Conservation (phyloP, 2,888 invertebrate species). For the Netelia virgata region DNA sequence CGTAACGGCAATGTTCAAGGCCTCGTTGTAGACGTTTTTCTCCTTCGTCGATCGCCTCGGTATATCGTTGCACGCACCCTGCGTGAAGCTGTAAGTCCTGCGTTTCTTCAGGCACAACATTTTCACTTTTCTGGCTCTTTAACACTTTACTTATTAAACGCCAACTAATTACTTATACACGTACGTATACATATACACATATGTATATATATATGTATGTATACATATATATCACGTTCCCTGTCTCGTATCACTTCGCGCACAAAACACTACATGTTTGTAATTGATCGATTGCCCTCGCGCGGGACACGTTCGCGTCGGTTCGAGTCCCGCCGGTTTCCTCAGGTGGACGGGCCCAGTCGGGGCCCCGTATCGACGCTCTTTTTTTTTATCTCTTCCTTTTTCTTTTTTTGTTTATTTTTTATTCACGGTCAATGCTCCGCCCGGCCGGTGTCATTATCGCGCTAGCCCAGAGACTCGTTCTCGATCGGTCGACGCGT, state of each 20-base stretch:
- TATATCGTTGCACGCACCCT: slow-evolving; percentile 76
- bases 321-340: slow-evolving; percentile 14
- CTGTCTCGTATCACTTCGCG: slow-evolving; percentile 28
- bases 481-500: slow-evolving; percentile 51
- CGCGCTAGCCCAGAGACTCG: slow-evolving; percentile 54
- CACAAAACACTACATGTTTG: slow-evolving; percentile 55
- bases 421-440: slow-evolving; percentile 65
- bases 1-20: slow-evolving; percentile 77
- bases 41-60: slow-evolving; percentile 74
- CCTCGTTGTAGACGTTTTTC: slow-evolving; percentile 74
- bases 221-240: background rate
- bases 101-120: slow-evolving; percentile 81
- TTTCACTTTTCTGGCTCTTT: slow-evolving; percentile 61
- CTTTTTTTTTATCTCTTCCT: slow-evolving; percentile 25
- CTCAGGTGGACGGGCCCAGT: slow-evolving; percentile 18
- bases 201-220: no score
- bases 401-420: slow-evolving; percentile 17
- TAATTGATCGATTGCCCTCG: slow-evolving; percentile 30
- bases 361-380: slow-evolving; percentile 11
- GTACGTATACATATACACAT: no score
- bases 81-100: slow-evolving; percentile 81
- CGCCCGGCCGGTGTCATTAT: slow-evolving; percentile 64
- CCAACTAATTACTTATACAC: no score
- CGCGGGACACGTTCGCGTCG: background rate
- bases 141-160: background rate